Base-by-base conservation (phyloP, 2,888 invertebrate genomes). In the Miltochrista miniata region DNA sequence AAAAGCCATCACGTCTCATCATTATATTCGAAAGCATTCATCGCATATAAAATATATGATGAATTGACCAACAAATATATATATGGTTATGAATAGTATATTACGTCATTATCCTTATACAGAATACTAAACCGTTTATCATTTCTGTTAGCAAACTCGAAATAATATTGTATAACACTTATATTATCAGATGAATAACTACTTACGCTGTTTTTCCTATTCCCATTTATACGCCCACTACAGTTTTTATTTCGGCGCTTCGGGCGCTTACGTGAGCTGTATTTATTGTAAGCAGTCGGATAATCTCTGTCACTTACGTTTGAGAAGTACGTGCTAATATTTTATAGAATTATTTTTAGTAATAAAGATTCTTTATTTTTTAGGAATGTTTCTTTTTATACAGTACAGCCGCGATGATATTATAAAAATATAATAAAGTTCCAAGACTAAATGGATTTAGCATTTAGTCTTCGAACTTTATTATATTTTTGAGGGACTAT, bases 241-340 rank as follows among this genome's bases (percentile, higher is more conserved):
- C 46, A 56, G 13, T 48, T 56, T 53, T 47, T 55, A 41, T 34
- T 18, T 1, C 30, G n/a, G 9, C 34, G 40, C 33, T 38, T 41
- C 48, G 48, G 47, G 41, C 39, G 35, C 48, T 62, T 46, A 43
- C 48, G 35, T 44, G 37, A 31, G n/a, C 30, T 38, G 12, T 45
- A 54, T 63, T 60, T 63, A 63, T 60, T 41, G 51, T 42, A 48
- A 54, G 42, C 40, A 48, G 35, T 44, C 43, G 18, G 34, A 47
- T 52, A 45, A 49, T 49, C 61, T 51, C 48, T 35, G 42, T 34
- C 29, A 1, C 11, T 29, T 52, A 33, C 40, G 30, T 37, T 15
- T 44, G 31, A 12, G 14, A 48, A 45, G 14, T 40, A 39, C 13
- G 24, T 33, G 34, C 34, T 40, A 50, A 49, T 11, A 48, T 41